phyloP scores from a whole-genome alignment of 2,888 invertebrate genomes.

The Podotricha telesiphe region DNA sequence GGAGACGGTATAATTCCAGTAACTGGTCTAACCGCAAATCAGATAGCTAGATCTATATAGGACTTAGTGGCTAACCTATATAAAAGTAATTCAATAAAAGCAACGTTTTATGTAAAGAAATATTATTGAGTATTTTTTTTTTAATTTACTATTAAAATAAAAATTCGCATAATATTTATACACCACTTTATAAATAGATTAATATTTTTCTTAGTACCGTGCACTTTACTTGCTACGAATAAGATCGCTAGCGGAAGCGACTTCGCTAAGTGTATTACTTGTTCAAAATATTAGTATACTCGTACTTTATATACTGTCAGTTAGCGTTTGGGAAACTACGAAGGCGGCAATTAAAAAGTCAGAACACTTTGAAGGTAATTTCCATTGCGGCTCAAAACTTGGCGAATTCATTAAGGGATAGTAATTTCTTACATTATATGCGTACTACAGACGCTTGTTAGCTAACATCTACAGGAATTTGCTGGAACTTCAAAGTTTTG shows the following conservation, averaged over 20 bases:
- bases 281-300: conserved; percentile 31
- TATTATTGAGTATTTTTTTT: no score
- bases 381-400: conserved; percentile 31
- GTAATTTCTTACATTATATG: conserved; percentile 33
- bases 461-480: conserved; percentile 11
- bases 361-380: conserved; percentile 41
- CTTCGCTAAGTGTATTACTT: conserved; percentile 14
- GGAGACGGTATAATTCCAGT: background rate
- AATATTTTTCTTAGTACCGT: background rate
- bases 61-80: no score
- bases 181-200: no score
- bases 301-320: conserved; percentile 18
- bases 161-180: no score
- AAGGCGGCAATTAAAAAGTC: conserved; percentile 46
- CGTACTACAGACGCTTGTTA: conserved; percentile 11
- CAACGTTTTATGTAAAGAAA: no score
- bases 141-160: no score
- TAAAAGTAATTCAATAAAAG: no score
- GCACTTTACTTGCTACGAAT: background rate
- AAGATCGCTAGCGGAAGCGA: background rate
- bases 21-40: conserved; percentile 3
- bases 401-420: conserved; percentile 31
- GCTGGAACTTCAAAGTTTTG: background rate
- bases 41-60: no score
- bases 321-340: conserved; percentile 29